Base-by-base conservation (phyloP, 1,140 invertebrate species). In the Drosophila nasuta region DNA sequence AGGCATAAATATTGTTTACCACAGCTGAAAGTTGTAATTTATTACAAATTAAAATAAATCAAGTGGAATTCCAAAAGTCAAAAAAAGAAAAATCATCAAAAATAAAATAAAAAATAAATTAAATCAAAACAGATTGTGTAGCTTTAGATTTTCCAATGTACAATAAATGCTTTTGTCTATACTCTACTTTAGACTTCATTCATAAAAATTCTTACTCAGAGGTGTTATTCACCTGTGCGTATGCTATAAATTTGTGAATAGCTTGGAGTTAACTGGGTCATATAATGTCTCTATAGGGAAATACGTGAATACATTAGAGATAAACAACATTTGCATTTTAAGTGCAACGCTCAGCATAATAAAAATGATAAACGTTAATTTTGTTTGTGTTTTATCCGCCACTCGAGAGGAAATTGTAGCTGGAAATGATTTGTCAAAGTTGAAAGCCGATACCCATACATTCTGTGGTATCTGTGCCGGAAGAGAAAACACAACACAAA, bases 1-100 rank as follows among this genome's bases (percentile, higher is more conserved):
- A 62, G 56, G 57, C 69, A 77, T 77, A 67, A 76, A 71, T 66
- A 75, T 58, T 70, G 71, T 65, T 65, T 52, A 81, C 81, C 83
- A 68, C 74, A 72, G 74, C 54, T 76, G 77, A 85, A 85, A 85
- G 78, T 77, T 80, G 69, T 85, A 72, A 81, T 85, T 86, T 85
- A 85, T 86, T 85, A 86, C 82, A 86, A 85, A 85, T 85, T 85
- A 85, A 85, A 85, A 85, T 86, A 85, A 86, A 85, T 86, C 82
- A 85, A 79, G 60, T 35, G 60, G 70, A 82, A 77, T 75, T 17
- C 46, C 56, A 56, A 74, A 51, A 56, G 15, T 48, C 67, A 64
- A 25, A 59, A 59, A 49, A 58, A 52, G 13, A 64, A 56, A n/a
- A 52, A 60, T 57, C 51, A 59, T 38, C 41, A 43, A 20, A 58